Evolutionary conservation across 2,888 invertebrate species (phyloP), one percentile per base, ranked within the genome.

Genomic region (Philereme vetulata): DNA sequence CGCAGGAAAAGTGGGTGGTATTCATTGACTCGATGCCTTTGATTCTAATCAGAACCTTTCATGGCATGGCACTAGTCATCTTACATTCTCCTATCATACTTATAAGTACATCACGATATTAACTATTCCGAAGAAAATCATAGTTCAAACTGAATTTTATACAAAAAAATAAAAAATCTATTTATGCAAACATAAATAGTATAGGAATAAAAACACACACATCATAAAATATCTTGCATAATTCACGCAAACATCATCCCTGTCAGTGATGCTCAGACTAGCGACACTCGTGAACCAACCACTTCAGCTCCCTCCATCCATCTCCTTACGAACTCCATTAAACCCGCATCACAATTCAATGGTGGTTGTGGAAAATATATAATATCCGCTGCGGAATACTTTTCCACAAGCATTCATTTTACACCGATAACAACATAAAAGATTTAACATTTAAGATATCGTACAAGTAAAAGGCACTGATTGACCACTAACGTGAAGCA

Each of bases 41-140:
- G 90, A 91, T 92, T 91, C 90, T 90, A 90, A 84, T 84, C 85
- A 90, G 92, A 91, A 91, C 90, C 90, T 90, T 91, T 91, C 92
- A 91, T 78, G 90, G 90, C 92, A 91, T 92, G 92, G 91, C 92
- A 92, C 91, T 86, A 89, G 91, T 90, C 91, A 87, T 88, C 84
- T 90, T 85, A 89, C 83, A 91, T 85, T 85, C 90, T 86, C 89
- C 92, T 92, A 89, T 88, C 92, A 92, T 87, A 88, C 92, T 82
- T 81, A 82, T 77, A 81, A 85, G 84, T 83, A 86, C 76, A 77
- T 68, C 71, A 75, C 69, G 71, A 68, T 72, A 74, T 76, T 74
- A 74, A 80, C 72, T 76, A 73, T 77, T 76, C 70, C 68, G 70
- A 72, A 72, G 75, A 75, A 77, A 77, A 72, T 68, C 68, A 73